Evolutionary conservation across 30 jellyfish, hydroid and myxozoan species (phyloP), one percentile per base, ranked within the genome.

Genomic region (Hydra vulgaris): DNA sequence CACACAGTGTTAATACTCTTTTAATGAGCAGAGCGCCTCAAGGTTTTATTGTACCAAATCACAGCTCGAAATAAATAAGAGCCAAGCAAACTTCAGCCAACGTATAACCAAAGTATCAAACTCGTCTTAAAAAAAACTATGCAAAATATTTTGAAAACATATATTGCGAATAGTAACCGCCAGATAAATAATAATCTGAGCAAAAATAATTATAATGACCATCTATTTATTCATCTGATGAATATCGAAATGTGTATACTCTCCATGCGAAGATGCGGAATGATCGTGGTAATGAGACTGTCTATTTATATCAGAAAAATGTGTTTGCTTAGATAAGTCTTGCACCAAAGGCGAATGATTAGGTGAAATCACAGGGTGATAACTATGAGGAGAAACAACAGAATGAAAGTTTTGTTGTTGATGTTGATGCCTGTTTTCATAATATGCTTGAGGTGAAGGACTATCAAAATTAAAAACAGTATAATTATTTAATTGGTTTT

Each of bases 351-450:
- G 85, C 0, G 85, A 78, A 69, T 69, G 27, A 26, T 52, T 69
- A 22, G 85, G 85, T 18, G 85, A 78, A 25, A 78, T 78, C 56
- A 78, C 55, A 1, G 76, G n/a, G 54, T 78, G 85, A 69, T 78
- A 78, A 54, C 54, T 78, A n/a, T 78, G 85, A 17, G 85, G 77
- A 1, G 85, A 78, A 17, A 78, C 21, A 23, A 74, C 74, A 0
- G 61, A 77, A 77, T 78, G 85, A 27, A 78, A 24, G 18, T 75
- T 67, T 16, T 75, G 83, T 78, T 78, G 85, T 24, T 66, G 85
- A 18, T 20, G 27, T 25, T 53, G 85, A 19, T 78, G 85, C 53
- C 77, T 81, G 21, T 23, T 54, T 54, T 53, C 85, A 16, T 27
- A 22, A 26, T 52, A 23, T 40, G 23, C 70, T 67, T 78, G 85